A percentile compares a stretch with the other conserved stretches of the same genome.
These are phyloP conservation scores for Lycocorax pyrrhopterus DNA, from an alignment of 2,113 vertebrate species.

Conservation along the genomic window DNA sequence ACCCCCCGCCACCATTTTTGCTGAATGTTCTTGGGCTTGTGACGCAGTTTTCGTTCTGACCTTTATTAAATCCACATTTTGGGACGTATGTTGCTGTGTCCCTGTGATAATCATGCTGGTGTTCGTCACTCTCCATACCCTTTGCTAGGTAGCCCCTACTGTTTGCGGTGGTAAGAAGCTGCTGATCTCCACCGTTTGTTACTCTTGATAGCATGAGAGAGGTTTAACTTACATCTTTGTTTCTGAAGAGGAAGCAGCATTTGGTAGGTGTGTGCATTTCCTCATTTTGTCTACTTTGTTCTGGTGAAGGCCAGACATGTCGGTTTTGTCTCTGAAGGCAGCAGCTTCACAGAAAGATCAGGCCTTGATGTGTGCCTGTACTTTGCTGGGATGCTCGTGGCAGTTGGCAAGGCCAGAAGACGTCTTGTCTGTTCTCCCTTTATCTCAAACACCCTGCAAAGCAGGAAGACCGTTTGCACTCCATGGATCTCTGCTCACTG, in stretches of 20 bases:
- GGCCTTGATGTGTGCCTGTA: neutral
- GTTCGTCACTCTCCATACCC: neutral
- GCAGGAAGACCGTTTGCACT: neutral
- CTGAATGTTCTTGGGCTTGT: neutral
- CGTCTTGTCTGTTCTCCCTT: slow-evolving; percentile 3
- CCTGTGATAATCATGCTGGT: neutral
- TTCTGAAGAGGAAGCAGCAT: slow-evolving; percentile 10
- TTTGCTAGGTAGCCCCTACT: neutral
- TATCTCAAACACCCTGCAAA: neutral
- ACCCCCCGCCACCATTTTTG: neutral
- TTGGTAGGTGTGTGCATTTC: neutral
- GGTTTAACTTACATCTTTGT: slow-evolving; percentile 9
- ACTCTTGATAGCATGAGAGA: neutral
- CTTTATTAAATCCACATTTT: neutral
- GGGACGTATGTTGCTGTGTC: neutral
- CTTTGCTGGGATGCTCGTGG: neutral
- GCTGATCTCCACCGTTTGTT: neutral
- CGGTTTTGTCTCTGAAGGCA: neutral
- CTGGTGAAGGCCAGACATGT: neutral
- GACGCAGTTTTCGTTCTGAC: neutral
- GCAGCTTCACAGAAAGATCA: neutral
- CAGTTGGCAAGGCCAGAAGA: neutral
- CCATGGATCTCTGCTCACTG: neutral
- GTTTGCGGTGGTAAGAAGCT: neutral
- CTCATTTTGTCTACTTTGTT: slow-evolving; percentile 11